phyloP scores from a whole-genome alignment of 2,888 invertebrate species.

The Phortica okadai region DNA sequence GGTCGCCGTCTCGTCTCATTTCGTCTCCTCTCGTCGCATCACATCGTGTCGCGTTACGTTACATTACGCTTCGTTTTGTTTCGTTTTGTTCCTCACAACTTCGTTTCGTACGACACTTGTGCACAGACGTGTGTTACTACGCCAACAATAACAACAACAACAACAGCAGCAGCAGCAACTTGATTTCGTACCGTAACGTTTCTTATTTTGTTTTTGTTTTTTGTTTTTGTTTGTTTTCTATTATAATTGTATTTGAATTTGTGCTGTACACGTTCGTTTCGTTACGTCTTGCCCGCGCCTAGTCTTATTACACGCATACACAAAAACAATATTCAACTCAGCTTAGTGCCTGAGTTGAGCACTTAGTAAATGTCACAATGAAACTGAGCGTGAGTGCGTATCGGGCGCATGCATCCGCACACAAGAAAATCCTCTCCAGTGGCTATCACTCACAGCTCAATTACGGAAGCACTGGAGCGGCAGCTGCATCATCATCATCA shows the following conservation, averaged over 20 bases:
- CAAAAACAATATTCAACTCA: background rate
- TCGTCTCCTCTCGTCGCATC: no score
- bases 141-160: constrained; percentile 21
- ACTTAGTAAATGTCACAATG: constrained; percentile 77
- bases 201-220: background rate
- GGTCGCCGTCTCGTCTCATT: no score
- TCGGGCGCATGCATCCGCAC: constrained; percentile 91
- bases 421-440: constrained; percentile 89
- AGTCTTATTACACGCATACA: background rate
- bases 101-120: background rate
- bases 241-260: background rate
- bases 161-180: constrained; percentile 2
- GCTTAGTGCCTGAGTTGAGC: constrained; percentile 12
- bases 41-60: no score
- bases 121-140: background rate
- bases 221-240: background rate
- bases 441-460: constrained; percentile 86
- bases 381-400: constrained; percentile 93
- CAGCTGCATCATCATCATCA: constrained; percentile 80
- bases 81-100: background rate
- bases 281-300: background rate
- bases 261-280: no score
- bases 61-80: no score
- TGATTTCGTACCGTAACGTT: background rate
- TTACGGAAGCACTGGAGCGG: constrained; percentile 86